Percentiles rank a stretch among this genome's conserved stretches.
Conservation (phyloP, 2,888 invertebrate genomes). For the Epicampocera succincta region DNA sequence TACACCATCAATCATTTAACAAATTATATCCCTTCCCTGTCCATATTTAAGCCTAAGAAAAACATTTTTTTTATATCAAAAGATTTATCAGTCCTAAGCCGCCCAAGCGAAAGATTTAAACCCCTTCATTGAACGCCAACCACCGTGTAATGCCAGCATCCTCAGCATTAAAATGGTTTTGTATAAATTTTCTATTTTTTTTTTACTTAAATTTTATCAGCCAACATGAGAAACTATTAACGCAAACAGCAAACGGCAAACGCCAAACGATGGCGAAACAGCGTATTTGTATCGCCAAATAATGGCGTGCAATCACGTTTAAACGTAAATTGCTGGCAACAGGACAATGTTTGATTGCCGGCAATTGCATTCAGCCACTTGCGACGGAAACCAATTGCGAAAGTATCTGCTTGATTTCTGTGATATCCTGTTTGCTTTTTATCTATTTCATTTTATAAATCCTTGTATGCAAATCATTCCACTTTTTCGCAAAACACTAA, state of each 20-base stretch:
- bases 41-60: no score
- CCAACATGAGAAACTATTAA: background rate
- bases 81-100: no score
- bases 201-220: background rate
- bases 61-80: no score
- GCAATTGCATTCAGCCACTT: conserved; percentile 63
- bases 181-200: no score
- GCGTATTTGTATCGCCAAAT: background rate
- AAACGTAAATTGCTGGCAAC: conserved; percentile 41
- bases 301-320: conserved; percentile 7
- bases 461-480: background rate
- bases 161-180: no score
- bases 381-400: conserved; percentile 64
- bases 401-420: conserved; percentile 50
- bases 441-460: background rate
- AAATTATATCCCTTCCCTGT: no score
- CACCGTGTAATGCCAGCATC: no score
- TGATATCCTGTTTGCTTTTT: conserved; percentile 48
- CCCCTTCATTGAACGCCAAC: no score
- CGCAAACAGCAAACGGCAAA: background rate
- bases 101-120: no score
- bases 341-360: conserved; percentile 63
- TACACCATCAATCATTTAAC: no score
- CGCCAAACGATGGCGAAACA: background rate
- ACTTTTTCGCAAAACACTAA: background rate